Base-by-base conservation (phyloP, 2,888 invertebrate genomes). In the Autographa pulchrina region DNA sequence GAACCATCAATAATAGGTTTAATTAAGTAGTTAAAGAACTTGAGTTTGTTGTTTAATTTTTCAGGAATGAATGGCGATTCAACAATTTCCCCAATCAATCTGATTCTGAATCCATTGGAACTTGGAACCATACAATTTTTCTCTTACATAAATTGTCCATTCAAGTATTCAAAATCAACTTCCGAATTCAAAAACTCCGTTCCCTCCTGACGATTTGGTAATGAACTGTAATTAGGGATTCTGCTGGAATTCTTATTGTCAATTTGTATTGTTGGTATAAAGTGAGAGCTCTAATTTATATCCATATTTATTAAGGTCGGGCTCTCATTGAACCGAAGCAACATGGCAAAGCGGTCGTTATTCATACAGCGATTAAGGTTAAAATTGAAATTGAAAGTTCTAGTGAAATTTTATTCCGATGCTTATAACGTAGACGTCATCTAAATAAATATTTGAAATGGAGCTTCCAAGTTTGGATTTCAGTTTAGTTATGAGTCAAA, bases 371-470 rank as follows among this genome's bases (percentile, higher is more conserved):
- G 79, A 84, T 88, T 89, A 88, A 85, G 88, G 88, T 87, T 87
- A 83, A 87, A 89, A 88, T 89, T 89, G 77, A 85, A 90, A 87
- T 83, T 82, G 80, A 83, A 79, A 76, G 75, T 80, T 77, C 78
- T 70, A 68, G 76, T 83, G 76, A 87, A 89, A 89, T 91, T 91
- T 89, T 89, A 91, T 90, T 90, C 85, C 84, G 76, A 80, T 85
- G 83, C 86, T 86, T 86, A 78, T 89, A 87, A 87, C 85, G 85
- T 83, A 84, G 87, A 85, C 83, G 87, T 87, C 89, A 88, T 90
- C 89, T 88, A 89, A 92, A 92, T 89, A 91, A 90, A 92, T 90
- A 90, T 92, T 90, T 89, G 85, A 84, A 87, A 87, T 82, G 85
- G 89, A 86, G 85, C 88, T 83, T 83, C 81, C 71, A 82, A 77